A percentile compares a stretch with the other conserved stretches of the same genome.
Conservation (phyloP, 2,888 invertebrate species). For the Drepana falcataria region DNA sequence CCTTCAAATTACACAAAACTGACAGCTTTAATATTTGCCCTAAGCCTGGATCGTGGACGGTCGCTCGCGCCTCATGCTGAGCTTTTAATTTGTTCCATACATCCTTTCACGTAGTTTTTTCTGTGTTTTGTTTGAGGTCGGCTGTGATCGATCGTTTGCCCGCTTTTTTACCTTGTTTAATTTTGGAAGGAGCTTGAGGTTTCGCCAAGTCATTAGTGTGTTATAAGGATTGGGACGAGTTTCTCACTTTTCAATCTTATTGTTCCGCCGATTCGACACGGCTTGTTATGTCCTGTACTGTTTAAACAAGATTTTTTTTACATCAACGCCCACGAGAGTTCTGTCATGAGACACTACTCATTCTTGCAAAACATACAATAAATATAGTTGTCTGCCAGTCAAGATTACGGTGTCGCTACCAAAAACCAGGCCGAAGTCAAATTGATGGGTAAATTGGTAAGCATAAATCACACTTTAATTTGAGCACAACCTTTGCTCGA, state of each 20-base stretch:
- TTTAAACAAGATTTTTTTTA: conserved; percentile 18
- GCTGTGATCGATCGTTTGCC: conserved; percentile 72
- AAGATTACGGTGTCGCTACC: conserved; percentile 1
- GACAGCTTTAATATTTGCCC: conserved; percentile 77
- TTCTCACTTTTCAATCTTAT: conserved; percentile 44
- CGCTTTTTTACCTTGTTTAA: conserved; percentile 74
- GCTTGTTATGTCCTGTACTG: conserved; percentile 27
- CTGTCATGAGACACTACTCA: not conserved
- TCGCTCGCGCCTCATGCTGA: conserved; percentile 67
- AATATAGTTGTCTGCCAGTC: not conserved
- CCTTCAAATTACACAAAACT: conserved; percentile 73
- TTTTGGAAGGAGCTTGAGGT: conserved; percentile 66
- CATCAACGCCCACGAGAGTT: conserved; percentile 11
- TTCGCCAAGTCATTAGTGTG: conserved; percentile 74
- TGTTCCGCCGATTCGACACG: conserved; percentile 44
- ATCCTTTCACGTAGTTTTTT: conserved; percentile 70
- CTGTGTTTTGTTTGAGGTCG: conserved; percentile 68
- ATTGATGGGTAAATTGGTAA: conserved; percentile 48
- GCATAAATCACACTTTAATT: conserved; percentile 57
- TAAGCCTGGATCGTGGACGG: conserved; percentile 46
- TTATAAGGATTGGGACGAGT: conserved; percentile 27
- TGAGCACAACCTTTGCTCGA: conserved; percentile 44
- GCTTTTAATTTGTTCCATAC: conserved; percentile 77
- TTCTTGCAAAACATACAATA: not conserved
- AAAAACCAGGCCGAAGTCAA: conserved; percentile 13